These are phyloP conservation scores for Mormoops blainvillei DNA, from an alignment of 2,113 vertebrate species.

Conservation along the genomic window DNA sequence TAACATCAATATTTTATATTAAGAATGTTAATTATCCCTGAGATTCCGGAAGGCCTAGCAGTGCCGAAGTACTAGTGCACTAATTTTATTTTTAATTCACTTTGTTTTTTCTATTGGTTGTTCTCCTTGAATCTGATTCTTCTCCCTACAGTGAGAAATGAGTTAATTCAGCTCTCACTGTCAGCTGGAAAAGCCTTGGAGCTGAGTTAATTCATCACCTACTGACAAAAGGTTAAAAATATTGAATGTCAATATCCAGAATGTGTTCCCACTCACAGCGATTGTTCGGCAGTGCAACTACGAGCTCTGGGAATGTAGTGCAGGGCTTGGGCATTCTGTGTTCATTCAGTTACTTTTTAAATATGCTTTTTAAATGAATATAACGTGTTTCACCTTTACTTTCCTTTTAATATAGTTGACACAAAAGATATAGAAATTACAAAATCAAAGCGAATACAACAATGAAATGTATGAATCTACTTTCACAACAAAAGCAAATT, in stretches of 20 bases:
- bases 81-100: constrained; percentile 68
- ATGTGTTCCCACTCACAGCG: constrained; percentile 69
- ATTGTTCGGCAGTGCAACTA: constrained; percentile 51
- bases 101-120: constrained; percentile 58
- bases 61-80: constrained; percentile 36
- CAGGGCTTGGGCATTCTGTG: background rate
- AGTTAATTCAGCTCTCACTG: constrained; percentile 64
- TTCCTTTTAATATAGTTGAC: background rate
- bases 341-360: background rate
- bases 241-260: constrained; percentile 74
- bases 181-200: constrained; percentile 56
- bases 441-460: background rate
- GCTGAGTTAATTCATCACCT: constrained; percentile 69
- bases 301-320: background rate
- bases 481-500: background rate
- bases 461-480: background rate
- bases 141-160: constrained; percentile 61
- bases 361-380: background rate
- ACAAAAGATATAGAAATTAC: background rate
- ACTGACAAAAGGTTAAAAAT: constrained; percentile 72
- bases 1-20: constrained; percentile 73
- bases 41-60: constrained; percentile 55
- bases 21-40: constrained; percentile 70
- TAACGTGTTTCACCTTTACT: background rate
- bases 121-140: constrained; percentile 37